Evolutionary conservation across 1,140 invertebrate genomes (phyloP).

Genomic region (Heterodera carotae): DNA sequence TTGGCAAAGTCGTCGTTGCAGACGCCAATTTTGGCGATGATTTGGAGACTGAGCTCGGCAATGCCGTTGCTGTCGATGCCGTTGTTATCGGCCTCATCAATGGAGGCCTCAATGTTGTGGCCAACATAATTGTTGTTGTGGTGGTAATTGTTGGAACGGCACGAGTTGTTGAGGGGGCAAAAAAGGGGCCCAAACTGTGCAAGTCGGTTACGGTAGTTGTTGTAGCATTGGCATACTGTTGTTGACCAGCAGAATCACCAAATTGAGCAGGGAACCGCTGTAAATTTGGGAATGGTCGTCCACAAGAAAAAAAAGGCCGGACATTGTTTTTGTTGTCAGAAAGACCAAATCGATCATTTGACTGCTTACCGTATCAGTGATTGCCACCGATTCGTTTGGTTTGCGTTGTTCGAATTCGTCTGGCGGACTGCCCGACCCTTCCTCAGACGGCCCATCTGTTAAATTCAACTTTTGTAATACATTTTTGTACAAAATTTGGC

Average conservation of each 20-base stretch:
- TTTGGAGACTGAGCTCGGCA: background rate
- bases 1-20: background rate
- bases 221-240: background rate
- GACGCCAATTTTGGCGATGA: background rate
- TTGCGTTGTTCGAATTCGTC: background rate
- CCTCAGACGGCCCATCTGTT: background rate
- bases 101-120: background rate
- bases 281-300: no score
- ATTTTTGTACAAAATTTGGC: no score
- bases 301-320: no score
- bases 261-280: background rate
- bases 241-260: background rate
- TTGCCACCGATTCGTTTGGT: background rate
- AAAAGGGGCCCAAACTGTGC: background rate
- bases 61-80: background rate
- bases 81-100: background rate
- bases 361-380: slow-evolving; percentile 3
- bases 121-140: background rate
- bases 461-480: background rate
- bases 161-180: background rate
- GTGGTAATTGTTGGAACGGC: background rate
- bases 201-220: slow-evolving; percentile 1
- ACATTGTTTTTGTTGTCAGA: background rate
- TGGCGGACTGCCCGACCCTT: background rate
- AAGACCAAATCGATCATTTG: background rate